Percentiles rank a stretch among this genome's conserved stretches.
Conservation (phyloP, 1,140 invertebrate genomes). For the Trichonephila clavata region DNA sequence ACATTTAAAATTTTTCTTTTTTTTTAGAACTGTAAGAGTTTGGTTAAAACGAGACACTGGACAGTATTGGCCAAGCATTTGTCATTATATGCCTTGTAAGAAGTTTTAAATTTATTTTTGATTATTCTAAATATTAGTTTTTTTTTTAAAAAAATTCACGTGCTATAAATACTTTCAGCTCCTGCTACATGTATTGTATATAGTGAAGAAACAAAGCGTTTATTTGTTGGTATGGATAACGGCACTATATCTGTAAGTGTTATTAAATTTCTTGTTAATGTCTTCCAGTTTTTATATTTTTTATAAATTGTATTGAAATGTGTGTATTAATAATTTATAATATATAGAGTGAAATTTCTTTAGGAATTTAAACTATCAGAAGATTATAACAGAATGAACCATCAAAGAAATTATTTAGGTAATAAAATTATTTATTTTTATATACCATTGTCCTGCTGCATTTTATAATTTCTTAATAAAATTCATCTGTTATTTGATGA, state of each 20-base stretch:
- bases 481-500: not conserved
- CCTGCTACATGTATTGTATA: slow-evolving; percentile 91
- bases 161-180: slow-evolving; percentile 77
- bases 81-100: slow-evolving; percentile 92
- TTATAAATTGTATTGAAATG: too few relatives aligned
- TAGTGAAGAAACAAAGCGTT: slow-evolving; percentile 89
- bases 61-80: slow-evolving; percentile 99
- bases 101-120: not conserved
- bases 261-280: not conserved
- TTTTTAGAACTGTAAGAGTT: slow-evolving; percentile 93
- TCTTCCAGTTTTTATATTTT: too few relatives aligned
- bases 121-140: not conserved
- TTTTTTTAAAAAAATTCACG: not conserved
- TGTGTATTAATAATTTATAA: too few relatives aligned
- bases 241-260: slow-evolving; percentile 89
- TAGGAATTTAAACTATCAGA: slow-evolving; percentile 94
- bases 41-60: slow-evolving; percentile 99
- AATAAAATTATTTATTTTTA: slow-evolving; percentile 60
- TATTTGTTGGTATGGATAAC: slow-evolving; percentile 98
- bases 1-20: not conserved
- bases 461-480: too few relatives aligned
- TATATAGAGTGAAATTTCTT: slow-evolving; percentile 78
- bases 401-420: slow-evolving; percentile 89
- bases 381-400: slow-evolving; percentile 96
- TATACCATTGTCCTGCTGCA: too few relatives aligned